Evolutionary conservation across 2,113 vertebrate genomes (phyloP).

Genomic region (Crotophaga sulcirostris): DNA sequence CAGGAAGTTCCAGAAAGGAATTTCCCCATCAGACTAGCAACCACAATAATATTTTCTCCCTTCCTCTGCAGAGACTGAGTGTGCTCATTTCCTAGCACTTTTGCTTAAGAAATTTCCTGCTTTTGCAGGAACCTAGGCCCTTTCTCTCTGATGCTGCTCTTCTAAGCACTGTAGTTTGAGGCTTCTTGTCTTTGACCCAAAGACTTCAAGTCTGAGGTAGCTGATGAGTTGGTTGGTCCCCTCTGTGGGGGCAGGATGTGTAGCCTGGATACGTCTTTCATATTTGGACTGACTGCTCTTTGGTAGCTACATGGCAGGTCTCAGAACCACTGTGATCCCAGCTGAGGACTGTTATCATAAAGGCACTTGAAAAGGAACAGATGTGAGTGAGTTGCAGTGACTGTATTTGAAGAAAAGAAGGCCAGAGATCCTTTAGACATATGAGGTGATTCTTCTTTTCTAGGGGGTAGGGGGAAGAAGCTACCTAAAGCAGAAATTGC

Average conservation of each 20-base stretch:
- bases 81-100: not conserved
- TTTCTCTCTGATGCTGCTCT: not conserved
- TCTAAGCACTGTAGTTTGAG: not conserved
- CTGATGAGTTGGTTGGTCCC: not conserved
- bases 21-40: conserved; percentile 1
- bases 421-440: not conserved
- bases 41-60: not conserved
- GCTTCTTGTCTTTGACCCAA: not conserved
- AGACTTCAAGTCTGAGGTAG: not conserved
- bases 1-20: conserved; percentile 35
- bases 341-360: not conserved
- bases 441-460: not conserved
- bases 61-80: not conserved
- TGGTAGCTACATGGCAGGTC: not conserved
- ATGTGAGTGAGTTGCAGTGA: not conserved
- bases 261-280: not conserved
- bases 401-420: not conserved
- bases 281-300: not conserved
- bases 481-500: not conserved
- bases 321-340: not conserved
- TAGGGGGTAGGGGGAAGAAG: not conserved
- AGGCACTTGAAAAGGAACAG: not conserved
- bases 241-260: not conserved
- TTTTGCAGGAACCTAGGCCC: not conserved
- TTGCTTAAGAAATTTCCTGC: not conserved